phyloP scores from a whole-genome alignment of 2,113 vertebrate species.

The Tapirus terrestris region DNA sequence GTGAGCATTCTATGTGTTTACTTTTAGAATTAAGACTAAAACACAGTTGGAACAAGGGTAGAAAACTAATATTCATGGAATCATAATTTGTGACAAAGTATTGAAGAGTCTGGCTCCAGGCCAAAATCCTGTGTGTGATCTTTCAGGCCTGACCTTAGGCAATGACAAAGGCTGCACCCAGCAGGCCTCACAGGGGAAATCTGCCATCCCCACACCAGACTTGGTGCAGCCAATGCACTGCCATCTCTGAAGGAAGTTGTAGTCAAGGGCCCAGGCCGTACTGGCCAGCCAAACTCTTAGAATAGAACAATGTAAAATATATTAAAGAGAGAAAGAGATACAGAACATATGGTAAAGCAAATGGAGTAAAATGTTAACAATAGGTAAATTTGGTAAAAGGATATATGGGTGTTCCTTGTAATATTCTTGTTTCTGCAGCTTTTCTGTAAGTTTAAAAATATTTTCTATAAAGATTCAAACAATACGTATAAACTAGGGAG shows the following conservation, averaged over 20 bases:
- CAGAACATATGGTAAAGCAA: neutral
- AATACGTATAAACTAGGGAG: neutral
- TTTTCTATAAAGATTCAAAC: neutral
- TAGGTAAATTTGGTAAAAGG: neutral
- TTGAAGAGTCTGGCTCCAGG: neutral
- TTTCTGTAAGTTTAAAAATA: neutral
- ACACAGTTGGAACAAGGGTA: neutral
- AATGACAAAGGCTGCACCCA: neutral
- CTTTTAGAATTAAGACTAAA: neutral
- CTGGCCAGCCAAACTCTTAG: neutral
- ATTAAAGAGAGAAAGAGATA: neutral
- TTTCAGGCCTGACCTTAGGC: neutral
- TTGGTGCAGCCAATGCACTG: rapidly evolving
- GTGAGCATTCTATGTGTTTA: neutral
- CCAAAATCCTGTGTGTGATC: neutral
- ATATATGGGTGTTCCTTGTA: neutral
- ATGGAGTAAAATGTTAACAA: neutral
- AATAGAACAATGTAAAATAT: neutral
- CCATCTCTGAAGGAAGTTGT: neutral
- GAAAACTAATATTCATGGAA: neutral
- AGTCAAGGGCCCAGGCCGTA: neutral
- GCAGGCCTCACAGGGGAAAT: neutral
- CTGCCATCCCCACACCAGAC: neutral
- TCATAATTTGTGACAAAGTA: neutral
- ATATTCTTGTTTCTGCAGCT: neutral